These are phyloP conservation scores for Thaumatotibia leucotreta DNA, from an alignment of 1,140 invertebrate species.

Conservation along the genomic window DNA sequence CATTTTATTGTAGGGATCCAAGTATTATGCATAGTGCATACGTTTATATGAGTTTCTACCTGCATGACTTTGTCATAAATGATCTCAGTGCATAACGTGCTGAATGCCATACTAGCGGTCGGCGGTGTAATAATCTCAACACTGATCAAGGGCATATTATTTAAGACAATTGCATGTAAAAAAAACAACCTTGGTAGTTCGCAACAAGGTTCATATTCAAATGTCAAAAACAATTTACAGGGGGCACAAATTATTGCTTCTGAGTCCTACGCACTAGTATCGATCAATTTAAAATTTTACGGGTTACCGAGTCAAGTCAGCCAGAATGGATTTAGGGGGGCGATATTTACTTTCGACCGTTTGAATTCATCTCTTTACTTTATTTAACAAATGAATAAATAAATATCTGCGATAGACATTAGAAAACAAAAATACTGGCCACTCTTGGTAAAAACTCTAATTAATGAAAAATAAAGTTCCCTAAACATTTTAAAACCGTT, in stretches of 20 bases:
- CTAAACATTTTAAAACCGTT: too few species aligned
- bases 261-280: neutral
- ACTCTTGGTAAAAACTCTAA: too few species aligned
- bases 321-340: too few species aligned
- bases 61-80: slow-evolving; percentile 9
- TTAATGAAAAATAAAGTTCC: too few species aligned
- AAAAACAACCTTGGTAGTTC: neutral
- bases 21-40: neutral
- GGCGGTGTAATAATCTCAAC: neutral
- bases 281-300: neutral
- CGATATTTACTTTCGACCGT: neutral
- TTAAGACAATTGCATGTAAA: neutral
- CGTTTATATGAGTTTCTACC: neutral
- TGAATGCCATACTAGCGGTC: neutral
- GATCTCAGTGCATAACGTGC: neutral
- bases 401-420: too few species aligned
- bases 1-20: neutral
- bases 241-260: neutral
- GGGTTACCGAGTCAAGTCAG: too few species aligned
- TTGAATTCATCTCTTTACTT: too few species aligned
- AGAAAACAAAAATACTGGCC: too few species aligned
- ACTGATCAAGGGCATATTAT: neutral
- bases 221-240: neutral
- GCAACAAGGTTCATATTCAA: neutral
- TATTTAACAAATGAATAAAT: too few species aligned